Base-by-base conservation (phyloP, 2,113 vertebrate species). In the Peromyscus californicus region DNA sequence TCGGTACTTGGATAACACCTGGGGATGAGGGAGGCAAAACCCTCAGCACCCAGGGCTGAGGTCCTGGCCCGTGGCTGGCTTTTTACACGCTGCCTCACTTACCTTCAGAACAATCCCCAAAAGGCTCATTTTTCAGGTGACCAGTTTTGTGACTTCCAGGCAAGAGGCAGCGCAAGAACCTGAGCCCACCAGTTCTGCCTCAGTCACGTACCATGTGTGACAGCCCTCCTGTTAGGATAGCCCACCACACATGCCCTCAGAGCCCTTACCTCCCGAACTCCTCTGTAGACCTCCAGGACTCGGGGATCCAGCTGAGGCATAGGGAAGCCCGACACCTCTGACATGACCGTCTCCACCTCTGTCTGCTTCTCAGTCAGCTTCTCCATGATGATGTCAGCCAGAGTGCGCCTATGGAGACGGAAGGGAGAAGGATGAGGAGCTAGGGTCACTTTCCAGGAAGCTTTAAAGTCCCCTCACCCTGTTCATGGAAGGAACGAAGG, bases 281-380 rank as follows among this genome's bases (percentile, higher is more conserved):
- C 99, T 96, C 89, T 99, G 98, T 99, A 99, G 59, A 99, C 99
- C 94, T 99, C 99, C 57, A 99, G 97, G 29, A 99, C 97, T 0
- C 99, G 99, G 6, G 99, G 99, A 78, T 99, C 99, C 4, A 99
- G 98, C 96, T 99, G 99, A 4, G 99, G 98, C 99, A 99, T 96
- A 12, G 99, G 99, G 61, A 97, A 97, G 48, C 99, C 99, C 0
- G 99, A 99, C 19, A 99, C 74, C 97, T 99, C 99, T 0, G 99
- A 99, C 99, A 99, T 99, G 57, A 99, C 99, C 0, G 99, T 99
- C 51, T 99, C 99, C 7, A 99, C 99, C 97, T 99, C 99, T 0
- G 99, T 99, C 98, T 99, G 99, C 98, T 99, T 99, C 98, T 99
- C 99, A 0, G 99, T 99, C 93, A 99, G 99, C 98, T 99, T 99